Base-by-base conservation (phyloP, 2,113 vertebrate species). In the Neomonachus schauinslandi region DNA sequence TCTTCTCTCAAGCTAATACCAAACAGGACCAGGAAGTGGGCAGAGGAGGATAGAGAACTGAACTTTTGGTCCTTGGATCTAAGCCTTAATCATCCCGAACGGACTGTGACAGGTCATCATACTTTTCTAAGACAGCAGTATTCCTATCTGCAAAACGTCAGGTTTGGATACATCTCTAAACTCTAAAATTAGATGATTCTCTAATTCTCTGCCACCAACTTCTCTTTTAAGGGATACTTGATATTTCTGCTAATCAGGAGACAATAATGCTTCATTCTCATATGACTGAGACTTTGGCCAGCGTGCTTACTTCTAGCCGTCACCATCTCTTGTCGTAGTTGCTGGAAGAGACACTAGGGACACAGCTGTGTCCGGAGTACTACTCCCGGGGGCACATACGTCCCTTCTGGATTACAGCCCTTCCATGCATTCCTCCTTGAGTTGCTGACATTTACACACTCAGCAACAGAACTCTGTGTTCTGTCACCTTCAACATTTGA, bases 141-240 rank as follows among this genome's bases (percentile, higher is more conserved):
- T 77, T 59, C 46, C 87, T 24, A 67, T 92, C 39, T 92, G 63
- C 65, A 95, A 69, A 95, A 92, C 1, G 2, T 92, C 80, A 92
- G 63, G 39, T 42, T 39, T 96, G 91, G 74, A 57, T 0, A 77
- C 69, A 71, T 26, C 39, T 71, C 36, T 28, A 26, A 59, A 39
- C 49, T 81, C 94, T 97, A 96, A 97, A 96, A 93, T 91, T 59
- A 97, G 95, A 92, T n/a, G 53, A 71, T 74, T 89, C 61, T 94
- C 88, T 92, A 90, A 96, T 79, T 89, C 39, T 63, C 67, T 85
- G 79, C 59, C 55, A 86, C n/a, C 26, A 61, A 72, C 24, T 65
- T 94, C 55, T 91, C 92, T 61, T 92, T 81, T 55, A 87, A 96
- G 85, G 61, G 69, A 67, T 42, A 95, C 65, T 82, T 26, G 21